Percentiles rank a stretch among this genome's conserved stretches.
phyloP scores from a whole-genome alignment of 2,797 vertebrate species.

The Antrozous pallidus region DNA sequence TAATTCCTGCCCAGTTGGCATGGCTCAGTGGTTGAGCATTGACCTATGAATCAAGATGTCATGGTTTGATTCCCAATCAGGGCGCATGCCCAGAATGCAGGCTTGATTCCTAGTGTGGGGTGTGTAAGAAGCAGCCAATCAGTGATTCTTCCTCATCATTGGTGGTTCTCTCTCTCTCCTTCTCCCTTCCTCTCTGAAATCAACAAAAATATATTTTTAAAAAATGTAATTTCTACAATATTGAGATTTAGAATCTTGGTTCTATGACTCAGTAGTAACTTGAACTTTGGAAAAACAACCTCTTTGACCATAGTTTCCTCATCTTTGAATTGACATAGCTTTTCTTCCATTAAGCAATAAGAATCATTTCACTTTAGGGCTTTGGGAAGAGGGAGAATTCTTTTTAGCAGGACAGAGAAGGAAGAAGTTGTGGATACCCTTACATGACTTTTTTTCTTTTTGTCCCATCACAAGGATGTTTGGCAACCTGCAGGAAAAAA shows the following conservation, averaged over 20 bases:
- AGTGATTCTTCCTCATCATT: no score
- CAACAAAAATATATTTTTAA: no score
- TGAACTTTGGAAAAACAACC: not conserved
- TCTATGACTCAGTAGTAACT: not conserved
- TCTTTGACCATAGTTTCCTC: not conserved
- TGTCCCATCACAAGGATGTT: not conserved
- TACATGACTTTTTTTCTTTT: not conserved
- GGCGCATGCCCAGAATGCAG: no score
- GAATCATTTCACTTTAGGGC: not conserved
- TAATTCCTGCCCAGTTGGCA: not conserved
- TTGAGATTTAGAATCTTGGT: not conserved
- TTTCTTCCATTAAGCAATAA: not conserved
- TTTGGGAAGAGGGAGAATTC: not conserved
- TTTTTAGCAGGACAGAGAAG: not conserved
- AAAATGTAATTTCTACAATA: not conserved
- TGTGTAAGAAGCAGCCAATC: no score
- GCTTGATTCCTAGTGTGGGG: no score
- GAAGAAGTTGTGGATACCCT: not conserved
- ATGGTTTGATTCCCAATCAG: no score
- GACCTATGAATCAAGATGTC: no score
- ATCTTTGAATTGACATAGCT: not conserved
- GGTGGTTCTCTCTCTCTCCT: no score
- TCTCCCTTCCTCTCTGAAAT: no score
- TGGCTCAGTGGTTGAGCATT: no score
- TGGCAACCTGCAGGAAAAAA: slow-evolving; percentile 15